Evolutionary conservation across 2,888 invertebrate genomes (phyloP).

Genomic region (Spisula solida): DNA sequence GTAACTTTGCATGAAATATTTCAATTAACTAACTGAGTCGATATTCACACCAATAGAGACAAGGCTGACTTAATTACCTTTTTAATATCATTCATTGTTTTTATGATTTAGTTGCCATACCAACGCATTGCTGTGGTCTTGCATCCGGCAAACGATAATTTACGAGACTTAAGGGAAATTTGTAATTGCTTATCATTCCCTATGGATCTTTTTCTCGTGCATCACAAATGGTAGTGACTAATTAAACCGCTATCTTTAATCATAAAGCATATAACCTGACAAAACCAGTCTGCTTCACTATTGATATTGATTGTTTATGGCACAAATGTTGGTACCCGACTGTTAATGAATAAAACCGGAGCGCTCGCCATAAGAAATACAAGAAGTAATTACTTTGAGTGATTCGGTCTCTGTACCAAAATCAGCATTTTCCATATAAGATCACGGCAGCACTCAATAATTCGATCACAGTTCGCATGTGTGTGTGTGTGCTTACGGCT

Average conservation of each 20-base stretch:
- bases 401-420: background rate
- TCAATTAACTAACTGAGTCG: conserved; percentile 27
- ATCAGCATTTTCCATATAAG: background rate
- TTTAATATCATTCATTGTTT: conserved; percentile 55
- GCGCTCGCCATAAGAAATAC: background rate
- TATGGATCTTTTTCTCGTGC: conserved; percentile 25
- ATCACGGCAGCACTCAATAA: too few relatives aligned
- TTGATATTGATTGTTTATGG: background rate
- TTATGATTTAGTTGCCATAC: conserved; percentile 57
- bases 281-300: conserved; percentile 2
- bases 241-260: conserved; percentile 31
- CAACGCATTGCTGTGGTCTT: conserved; percentile 49
- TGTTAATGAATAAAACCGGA: background rate
- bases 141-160: conserved; percentile 50
- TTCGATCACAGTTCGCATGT: too few relatives aligned
- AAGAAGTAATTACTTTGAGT: background rate
- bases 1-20: background rate
- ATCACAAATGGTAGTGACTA: conserved; percentile 30
- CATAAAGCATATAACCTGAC: conserved; percentile 35
- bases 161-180: conserved; percentile 55
- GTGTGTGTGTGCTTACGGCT: too few relatives aligned
- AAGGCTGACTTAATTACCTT: conserved; percentile 54
- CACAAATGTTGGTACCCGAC: background rate
- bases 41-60: conserved; percentile 45
- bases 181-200: conserved; percentile 38